Conservation (phyloP, 2,113 vertebrate genomes). For the Chascanopsetta lugubris region DNA sequence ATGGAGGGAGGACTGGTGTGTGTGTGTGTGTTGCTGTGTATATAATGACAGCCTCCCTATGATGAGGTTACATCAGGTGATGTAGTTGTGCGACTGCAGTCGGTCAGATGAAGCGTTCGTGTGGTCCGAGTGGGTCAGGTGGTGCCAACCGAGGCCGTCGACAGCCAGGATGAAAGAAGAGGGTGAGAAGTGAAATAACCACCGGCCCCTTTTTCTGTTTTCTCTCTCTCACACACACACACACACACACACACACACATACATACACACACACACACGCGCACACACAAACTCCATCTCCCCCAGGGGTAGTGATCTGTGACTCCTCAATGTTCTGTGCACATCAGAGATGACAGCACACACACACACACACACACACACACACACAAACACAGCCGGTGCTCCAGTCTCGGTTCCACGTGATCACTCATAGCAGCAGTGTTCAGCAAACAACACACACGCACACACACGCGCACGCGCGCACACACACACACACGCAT, state of each 20-base stretch:
- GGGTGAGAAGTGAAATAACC: conserved; percentile 52
- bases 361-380: too few species aligned
- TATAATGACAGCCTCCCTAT: background rate
- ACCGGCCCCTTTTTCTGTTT: background rate
- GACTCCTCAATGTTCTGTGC: conserved; percentile 70
- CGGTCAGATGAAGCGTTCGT: conserved; percentile 9
- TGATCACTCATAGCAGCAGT: conserved; percentile 60
- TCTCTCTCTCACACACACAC: background rate
- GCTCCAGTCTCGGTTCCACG: conserved; percentile 65
- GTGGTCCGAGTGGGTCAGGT: conserved; percentile 26
- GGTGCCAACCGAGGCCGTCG: conserved; percentile 35
- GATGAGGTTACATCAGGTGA: conserved; percentile 4
- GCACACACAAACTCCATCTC: conserved; percentile 52
- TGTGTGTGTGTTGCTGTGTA: too few species aligned
- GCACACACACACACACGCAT: conserved; percentile 25
- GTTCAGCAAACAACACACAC: conserved; percentile 59
- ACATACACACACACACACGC: conserved; percentile 34
- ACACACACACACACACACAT: conserved; percentile 34
- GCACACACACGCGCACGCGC: conserved; percentile 2
- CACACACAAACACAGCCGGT: conserved; percentile 57
- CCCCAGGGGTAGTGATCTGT: conserved; percentile 69
- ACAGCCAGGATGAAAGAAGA: conserved; percentile 52
- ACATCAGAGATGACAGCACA: conserved; percentile 72
- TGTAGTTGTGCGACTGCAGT: conserved; percentile 13
- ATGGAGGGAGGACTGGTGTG: too few species aligned